Evolutionary conservation across 2,797 vertebrate species (phyloP).

Genomic region (Acropternis orthonyx): DNA sequence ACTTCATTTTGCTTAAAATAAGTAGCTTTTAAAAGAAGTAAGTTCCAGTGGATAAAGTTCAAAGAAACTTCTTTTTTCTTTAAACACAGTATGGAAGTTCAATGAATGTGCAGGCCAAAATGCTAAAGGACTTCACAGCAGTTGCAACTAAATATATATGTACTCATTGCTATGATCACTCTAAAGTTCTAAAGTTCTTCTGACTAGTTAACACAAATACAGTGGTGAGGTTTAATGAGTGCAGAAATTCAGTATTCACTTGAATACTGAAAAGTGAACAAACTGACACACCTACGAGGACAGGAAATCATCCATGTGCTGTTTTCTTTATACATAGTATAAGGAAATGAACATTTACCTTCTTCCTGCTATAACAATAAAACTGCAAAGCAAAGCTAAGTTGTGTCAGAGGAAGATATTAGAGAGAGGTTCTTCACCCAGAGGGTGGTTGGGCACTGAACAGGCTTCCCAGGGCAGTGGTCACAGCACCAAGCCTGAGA

Average conservation of each 20-base stretch:
- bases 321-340: not conserved
- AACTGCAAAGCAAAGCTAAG: not conserved
- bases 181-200: not conserved
- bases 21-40: not conserved
- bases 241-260: not conserved
- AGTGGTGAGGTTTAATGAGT: not conserved
- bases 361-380: not conserved
- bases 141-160: not conserved
- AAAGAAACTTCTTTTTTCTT: not conserved
- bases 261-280: not conserved
- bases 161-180: not conserved
- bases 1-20: constrained; percentile 43
- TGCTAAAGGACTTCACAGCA: not conserved
- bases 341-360: not conserved
- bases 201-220: not conserved
- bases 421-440: not conserved
- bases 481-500: not conserved
- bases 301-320: not conserved
- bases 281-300: not conserved
- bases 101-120: not conserved
- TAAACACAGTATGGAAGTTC: not conserved
- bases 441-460: not conserved
- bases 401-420: not conserved
- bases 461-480: not conserved
- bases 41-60: not conserved